Conservation (phyloP, 2,888 invertebrate species). For the Drosophila affinis region DNA sequence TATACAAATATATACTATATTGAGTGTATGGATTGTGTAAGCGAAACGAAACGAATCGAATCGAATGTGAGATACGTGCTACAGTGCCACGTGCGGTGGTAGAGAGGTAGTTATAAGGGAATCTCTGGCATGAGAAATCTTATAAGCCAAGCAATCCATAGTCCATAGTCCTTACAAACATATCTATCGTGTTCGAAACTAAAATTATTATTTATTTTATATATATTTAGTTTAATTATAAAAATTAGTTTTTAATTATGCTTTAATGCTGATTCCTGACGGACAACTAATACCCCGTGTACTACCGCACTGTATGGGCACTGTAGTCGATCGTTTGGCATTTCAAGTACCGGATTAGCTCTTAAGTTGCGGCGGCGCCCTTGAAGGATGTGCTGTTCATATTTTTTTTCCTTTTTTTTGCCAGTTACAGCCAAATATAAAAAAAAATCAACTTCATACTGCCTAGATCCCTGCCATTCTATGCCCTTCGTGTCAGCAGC, state of each 20-base stretch:
- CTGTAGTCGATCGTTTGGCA: not conserved
- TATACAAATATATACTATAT: no score
- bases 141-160: no score
- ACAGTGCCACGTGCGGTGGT: no score
- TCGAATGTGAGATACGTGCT: no score
- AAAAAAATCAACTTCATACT: not conserved
- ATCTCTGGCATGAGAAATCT: no score
- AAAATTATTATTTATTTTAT: no score
- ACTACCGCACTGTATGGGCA: no score
- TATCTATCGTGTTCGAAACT: no score
- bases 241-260: not conserved
- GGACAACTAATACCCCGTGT: not conserved
- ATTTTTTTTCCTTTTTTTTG: not conserved
- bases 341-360: not conserved
- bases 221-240: not conserved
- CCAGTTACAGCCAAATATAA: not conserved
- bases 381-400: not conserved
- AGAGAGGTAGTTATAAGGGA: no score
- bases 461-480: not conserved
- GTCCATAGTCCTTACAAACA: no score
- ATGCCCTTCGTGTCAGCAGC: slow-evolving; percentile 84
- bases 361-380: not conserved
- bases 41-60: no score
- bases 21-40: no score
- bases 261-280: not conserved